phyloP scores from a whole-genome alignment of 2,113 vertebrate genomes.

The Chionis minor region DNA sequence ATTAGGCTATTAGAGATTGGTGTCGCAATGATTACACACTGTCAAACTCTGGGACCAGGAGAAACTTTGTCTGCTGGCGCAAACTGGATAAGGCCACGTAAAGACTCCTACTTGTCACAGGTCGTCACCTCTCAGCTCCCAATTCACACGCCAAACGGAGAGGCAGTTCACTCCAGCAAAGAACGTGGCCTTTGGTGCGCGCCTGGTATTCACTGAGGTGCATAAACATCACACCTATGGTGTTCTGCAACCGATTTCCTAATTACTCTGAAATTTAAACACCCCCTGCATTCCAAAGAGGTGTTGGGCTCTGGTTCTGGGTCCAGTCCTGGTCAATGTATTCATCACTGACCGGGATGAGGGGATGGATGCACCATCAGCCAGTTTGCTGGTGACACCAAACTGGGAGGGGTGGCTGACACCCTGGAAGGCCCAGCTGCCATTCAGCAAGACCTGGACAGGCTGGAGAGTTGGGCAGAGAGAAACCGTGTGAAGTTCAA shows the following conservation, averaged over 20 bases:
- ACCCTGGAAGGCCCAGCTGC: too few relatives aligned
- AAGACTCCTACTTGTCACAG: background rate
- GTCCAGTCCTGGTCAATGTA: too few relatives aligned
- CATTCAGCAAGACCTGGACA: too few relatives aligned
- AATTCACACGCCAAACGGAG: fast-evolving
- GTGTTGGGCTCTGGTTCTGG: too few relatives aligned
- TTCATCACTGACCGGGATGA: too few relatives aligned
- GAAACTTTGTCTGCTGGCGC: background rate
- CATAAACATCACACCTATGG: fast-evolving
- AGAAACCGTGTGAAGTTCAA: too few relatives aligned
- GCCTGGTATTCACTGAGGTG: background rate
- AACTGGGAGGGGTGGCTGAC: too few relatives aligned
- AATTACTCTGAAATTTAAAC: background rate
- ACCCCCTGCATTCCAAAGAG: too few relatives aligned
- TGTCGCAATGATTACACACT: background rate
- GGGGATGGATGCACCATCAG: too few relatives aligned
- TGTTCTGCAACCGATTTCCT: background rate
- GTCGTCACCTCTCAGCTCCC: background rate
- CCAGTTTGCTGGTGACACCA: too few relatives aligned
- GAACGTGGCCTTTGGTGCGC: background rate
- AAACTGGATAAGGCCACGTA: background rate
- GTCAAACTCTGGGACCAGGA: background rate
- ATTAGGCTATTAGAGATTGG: background rate
- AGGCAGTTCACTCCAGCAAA: background rate
- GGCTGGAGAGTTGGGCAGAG: too few relatives aligned